Evolutionary conservation across 2,888 invertebrate species (phyloP), one percentile per base, ranked within the genome.

Genomic region (Acronicta alni): DNA sequence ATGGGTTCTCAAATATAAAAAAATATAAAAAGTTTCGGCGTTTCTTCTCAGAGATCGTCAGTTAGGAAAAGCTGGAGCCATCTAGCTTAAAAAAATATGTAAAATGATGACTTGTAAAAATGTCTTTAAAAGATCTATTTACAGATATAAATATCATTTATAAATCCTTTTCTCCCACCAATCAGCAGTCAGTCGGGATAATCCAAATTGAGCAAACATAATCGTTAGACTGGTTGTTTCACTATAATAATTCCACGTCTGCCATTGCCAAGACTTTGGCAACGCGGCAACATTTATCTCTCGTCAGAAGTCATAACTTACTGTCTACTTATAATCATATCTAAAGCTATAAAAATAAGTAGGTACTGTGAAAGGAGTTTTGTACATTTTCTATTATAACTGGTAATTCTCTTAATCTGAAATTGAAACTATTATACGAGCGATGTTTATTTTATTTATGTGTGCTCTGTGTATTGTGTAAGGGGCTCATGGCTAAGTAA

Each of bases 271-370:
- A 55, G 61, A 61, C 38, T 70, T 72, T 57, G 60, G 66, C 57
- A 64, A 62, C 62, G 57, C 37, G 63, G 72, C 67, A 67, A 64
- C 67, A 81, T 81, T 79, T 79, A 57, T 80, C 67, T 67, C 16
- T 69, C 76, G 81, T 72, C 76, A 73, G 48, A 49, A 70, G 54
- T 76, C 72, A 76, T 77, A 77, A 79, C 76, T 79, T 71, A 77
- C 71, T 71, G 78, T 66, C 70, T 60, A 45, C 63, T 61, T 57
- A 64, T 68, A 65, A 74, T 72, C 58, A 70, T 70, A 70, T 66
- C 64, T 75, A 66, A 62, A n/a, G 48, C 55, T 56, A 58, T 49
- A 43, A 49, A 62, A 37, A 15, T 32, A 18, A 39, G 26, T 43
- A 57, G 1, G 39, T 54, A 35, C 14, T 53, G 16, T 20, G 10